phyloP scores from a whole-genome alignment of 2,797 vertebrate species.

The Sebastes taczanowskii region DNA sequence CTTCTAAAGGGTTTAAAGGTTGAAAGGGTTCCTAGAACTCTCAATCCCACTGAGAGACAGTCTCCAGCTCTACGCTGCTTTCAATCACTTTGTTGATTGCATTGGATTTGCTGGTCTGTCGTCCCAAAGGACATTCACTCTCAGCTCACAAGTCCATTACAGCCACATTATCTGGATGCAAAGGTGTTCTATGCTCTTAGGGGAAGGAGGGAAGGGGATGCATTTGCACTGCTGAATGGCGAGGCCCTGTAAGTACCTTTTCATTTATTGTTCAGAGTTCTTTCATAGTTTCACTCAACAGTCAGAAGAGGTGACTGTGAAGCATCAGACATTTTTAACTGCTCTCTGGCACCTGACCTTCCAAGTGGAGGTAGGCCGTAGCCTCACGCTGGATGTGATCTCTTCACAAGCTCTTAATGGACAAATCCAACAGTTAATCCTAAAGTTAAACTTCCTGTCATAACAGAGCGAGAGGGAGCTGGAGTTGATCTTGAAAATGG shows the following conservation, averaged over 20 bases:
- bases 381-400: not conserved
- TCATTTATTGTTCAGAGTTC: not conserved
- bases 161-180: conserved; percentile 5
- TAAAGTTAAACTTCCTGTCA: too few relatives aligned
- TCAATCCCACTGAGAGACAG: not conserved
- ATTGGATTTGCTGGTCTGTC: not conserved
- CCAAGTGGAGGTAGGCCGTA: not conserved
- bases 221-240: not conserved
- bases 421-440: conserved; percentile 15
- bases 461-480: too few relatives aligned
- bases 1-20: not conserved
- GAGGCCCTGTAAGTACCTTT: not conserved
- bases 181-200: not conserved
- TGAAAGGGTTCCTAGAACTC: not conserved
- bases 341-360: not conserved
- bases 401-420: conserved; percentile 29
- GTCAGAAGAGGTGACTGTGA: not conserved
- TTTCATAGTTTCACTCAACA: not conserved
- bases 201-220: not conserved
- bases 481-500: not conserved
- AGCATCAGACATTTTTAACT: not conserved
- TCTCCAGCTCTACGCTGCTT: not conserved
- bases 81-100: not conserved
- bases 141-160: conserved; percentile 1
- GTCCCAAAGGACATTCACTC: not conserved